Base-by-base conservation (phyloP, 2,888 invertebrate genomes). In the Acleris cristana region DNA sequence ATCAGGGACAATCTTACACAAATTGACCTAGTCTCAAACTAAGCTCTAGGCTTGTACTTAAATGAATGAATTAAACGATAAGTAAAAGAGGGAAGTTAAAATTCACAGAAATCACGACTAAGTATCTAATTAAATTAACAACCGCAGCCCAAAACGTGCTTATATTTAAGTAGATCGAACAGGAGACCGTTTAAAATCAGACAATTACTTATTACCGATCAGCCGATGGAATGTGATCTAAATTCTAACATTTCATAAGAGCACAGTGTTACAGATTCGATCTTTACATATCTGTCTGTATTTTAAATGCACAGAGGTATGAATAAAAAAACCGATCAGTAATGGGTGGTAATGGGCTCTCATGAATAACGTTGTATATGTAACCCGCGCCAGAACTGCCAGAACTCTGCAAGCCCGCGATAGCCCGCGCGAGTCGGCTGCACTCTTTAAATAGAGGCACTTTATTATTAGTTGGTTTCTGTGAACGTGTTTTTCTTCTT, bases 401-500 rank as follows among this genome's bases (percentile, higher is more conserved):
- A 56, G 60, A 66, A 18, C 62, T 52, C 62, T 8, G 45, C 57
- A 52, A 66, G 45, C 48, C 52, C 14, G 48, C 56, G 52, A 52
- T 62, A 66, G 57, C 57, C 51, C 55, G 53, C 49, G 16, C 57
- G 12, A 45, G 54, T 26, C 52, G 34, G 30, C 58, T 61, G 52
- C 62, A 66, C 52, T 58, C 59, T 61, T 66, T 62, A 66, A 66
- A 66, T 62, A 52, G 57, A 62, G 66, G 57, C 57, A 66, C 62
- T 66, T 66, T 66, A 66, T 66, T 66, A 66, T 66, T 66, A 66
- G 62, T 66, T 62, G 52, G 62, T 66, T 66, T 66, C 62, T 57
- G 62, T 53, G 57, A 62, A 62, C 62, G 62, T 66, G 66, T 66
- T 66, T 62, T 62, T 66, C 66, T 66, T 66, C 66, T 66, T 51